A percentile compares a stretch with the other conserved stretches of the same genome.
phyloP scores from a whole-genome alignment of 2,888 invertebrate species.

The Orchesella flavescens region DNA sequence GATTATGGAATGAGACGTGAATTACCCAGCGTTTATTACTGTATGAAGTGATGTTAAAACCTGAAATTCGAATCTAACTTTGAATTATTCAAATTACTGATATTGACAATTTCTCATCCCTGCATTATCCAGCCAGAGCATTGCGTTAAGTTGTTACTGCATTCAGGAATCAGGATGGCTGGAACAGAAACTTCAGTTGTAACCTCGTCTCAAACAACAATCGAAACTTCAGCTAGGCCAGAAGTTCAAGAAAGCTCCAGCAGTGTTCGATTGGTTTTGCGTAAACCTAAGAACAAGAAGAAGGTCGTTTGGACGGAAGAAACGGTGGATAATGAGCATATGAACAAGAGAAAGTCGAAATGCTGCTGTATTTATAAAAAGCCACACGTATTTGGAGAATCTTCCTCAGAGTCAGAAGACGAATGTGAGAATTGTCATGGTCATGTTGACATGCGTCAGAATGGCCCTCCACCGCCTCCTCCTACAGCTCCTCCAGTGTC shows the following conservation, averaged over 20 bases:
- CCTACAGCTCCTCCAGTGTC: conserved; percentile 62
- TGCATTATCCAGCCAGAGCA: too few species aligned
- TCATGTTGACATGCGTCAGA: conserved; percentile 81
- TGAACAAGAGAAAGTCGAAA: conserved; percentile 97
- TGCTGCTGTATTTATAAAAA: conserved; percentile 97
- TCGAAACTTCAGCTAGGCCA: conserved; percentile 32
- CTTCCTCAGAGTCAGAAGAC: conserved; percentile 83
- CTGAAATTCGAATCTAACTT: too few species aligned
- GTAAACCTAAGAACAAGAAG: conserved; percentile 84
- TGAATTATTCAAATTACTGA: too few species aligned
- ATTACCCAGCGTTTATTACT: too few species aligned
- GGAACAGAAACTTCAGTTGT: conserved; percentile 4
- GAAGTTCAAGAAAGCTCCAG: conserved; percentile 76
- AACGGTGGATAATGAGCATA: conserved; percentile 94
- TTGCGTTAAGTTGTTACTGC: too few species aligned
- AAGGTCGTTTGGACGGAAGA: conserved; percentile 90
- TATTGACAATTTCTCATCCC: too few species aligned
- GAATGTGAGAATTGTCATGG: conserved; percentile 92
- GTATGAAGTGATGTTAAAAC: too few species aligned
- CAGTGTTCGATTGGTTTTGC: conserved; percentile 80
- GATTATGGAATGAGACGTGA: too few species aligned
- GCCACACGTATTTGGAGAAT: conserved; percentile 90
- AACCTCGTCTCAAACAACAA: conserved; percentile 33
- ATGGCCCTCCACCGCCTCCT: conserved; percentile 61
- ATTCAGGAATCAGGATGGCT: not conserved